These are phyloP conservation scores for Dreissena rostriformis DNA, from an alignment of 1,140 invertebrate genomes.

Conservation along the genomic window DNA sequence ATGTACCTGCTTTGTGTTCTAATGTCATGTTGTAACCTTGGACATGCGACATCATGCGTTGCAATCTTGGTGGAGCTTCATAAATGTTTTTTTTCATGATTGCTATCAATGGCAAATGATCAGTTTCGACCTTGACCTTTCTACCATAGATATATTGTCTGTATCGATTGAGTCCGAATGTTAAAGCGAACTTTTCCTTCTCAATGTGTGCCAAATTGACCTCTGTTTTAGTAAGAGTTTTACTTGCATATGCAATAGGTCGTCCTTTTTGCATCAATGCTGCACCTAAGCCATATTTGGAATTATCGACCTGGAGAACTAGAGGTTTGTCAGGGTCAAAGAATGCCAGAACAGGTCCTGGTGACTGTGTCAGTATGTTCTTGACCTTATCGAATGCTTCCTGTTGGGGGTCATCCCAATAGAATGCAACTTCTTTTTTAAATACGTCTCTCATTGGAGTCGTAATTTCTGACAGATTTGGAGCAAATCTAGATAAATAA, in stretches of 20 bases:
- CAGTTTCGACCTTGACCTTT: constrained; percentile 13
- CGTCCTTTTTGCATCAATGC: constrained; percentile 3
- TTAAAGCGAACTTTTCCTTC: constrained; percentile 79
- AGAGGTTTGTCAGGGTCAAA: constrained; percentile 26
- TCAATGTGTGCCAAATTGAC: constrained; percentile 82
- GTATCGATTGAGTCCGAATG: background rate
- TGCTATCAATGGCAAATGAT: background rate
- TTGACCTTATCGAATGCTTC: constrained; percentile 48
- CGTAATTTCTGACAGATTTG: constrained; percentile 20
- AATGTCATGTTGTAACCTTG: constrained; percentile 76
- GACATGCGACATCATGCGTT: constrained; percentile 71
- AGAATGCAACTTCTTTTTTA: background rate
- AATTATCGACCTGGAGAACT: background rate
- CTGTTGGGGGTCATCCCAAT: constrained; percentile 19
- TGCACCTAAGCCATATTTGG: background rate
- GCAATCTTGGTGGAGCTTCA: constrained; percentile 43
- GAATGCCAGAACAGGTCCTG: constrained; percentile 22
- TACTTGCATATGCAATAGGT: constrained; percentile 16
- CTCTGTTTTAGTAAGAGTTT: constrained; percentile 63
- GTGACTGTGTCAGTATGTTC: constrained; percentile 14
- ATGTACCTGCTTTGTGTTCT: constrained; percentile 71
- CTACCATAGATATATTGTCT: constrained; percentile 11
- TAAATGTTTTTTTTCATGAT: constrained; percentile 40
- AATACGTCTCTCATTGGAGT: constrained; percentile 11
- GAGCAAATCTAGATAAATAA: constrained; percentile 14